Evolutionary conservation across 1,140 invertebrate species (phyloP).

Genomic region (Hormaphis cornu): DNA sequence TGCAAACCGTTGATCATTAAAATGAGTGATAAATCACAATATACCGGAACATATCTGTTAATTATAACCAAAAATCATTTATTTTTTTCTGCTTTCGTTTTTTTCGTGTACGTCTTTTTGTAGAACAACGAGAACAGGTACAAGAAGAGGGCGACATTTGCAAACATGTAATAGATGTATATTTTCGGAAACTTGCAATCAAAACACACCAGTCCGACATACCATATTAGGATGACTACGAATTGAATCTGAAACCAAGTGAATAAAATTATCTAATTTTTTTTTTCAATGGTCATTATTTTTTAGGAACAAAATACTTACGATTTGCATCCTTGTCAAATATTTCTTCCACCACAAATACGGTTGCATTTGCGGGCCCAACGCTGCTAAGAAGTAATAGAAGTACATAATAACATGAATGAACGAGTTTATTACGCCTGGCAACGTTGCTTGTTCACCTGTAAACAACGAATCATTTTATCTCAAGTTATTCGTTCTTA

Average conservation of each 20-base stretch:
- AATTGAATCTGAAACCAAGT: conserved; percentile 40
- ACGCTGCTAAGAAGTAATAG: conserved; percentile 62
- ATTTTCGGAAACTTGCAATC: conserved; percentile 38
- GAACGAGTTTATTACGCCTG: conserved; percentile 52
- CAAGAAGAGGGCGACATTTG: background rate
- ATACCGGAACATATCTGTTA: no score
- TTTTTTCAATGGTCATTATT: background rate
- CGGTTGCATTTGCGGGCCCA: conserved; percentile 58
- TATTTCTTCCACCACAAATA: conserved; percentile 77
- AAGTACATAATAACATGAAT: conserved; percentile 69
- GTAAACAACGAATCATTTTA: conserved; percentile 32
- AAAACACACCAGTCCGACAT: conserved; percentile 36
- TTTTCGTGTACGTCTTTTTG: background rate
- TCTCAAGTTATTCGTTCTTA: no score
- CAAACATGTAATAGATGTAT: background rate
- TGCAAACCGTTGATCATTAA: no score
- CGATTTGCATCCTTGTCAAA: conserved; percentile 64
- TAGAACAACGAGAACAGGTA: conserved; percentile 12
- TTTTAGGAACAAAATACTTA: conserved; percentile 37
- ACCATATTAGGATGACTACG: conserved; percentile 38
- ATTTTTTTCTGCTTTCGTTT: background rate
- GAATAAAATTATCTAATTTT: conserved; percentile 23
- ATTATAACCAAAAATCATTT: no score
- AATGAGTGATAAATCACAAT: no score
- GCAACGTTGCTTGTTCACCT: conserved; percentile 47